Evolutionary conservation across 2,113 vertebrate genomes (phyloP).

Genomic region (Sorex araneus): DNA sequence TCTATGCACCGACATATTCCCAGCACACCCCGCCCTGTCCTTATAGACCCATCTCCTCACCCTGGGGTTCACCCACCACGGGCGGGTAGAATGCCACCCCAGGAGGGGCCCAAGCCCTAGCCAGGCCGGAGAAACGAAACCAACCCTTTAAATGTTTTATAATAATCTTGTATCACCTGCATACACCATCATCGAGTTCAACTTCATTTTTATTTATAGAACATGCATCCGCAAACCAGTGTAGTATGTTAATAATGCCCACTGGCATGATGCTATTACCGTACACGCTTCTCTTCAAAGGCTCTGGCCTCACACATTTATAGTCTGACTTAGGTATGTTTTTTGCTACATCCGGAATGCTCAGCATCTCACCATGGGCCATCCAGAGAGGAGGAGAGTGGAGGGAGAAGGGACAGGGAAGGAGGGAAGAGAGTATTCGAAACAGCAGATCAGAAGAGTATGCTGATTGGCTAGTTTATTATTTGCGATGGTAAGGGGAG

Average conservation of each 20-base stretch:
- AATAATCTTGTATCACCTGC: background rate
- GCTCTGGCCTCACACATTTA: background rate
- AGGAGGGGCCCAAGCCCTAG: background rate
- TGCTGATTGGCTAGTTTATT: too few species aligned
- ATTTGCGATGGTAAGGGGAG: background rate
- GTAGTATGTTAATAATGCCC: background rate
- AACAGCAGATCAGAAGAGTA: background rate
- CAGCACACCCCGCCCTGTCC: too few species aligned
- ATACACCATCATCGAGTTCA: background rate
- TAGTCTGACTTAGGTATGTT: background rate
- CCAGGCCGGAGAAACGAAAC: background rate
- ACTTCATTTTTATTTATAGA: slow-evolving; percentile 27
- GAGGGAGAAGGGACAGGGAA: too few species aligned
- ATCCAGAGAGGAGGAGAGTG: background rate
- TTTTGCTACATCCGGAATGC: background rate
- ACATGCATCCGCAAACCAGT: background rate
- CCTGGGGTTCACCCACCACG: background rate
- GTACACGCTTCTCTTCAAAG: background rate
- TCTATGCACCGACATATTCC: background rate
- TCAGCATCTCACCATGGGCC: background rate
- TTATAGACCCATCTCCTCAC: too few species aligned
- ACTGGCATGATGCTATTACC: background rate
- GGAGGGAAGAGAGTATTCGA: background rate
- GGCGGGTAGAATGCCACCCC: fast-evolving
- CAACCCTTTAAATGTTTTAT: background rate